Evolutionary conservation across 2,797 vertebrate species (phyloP).

Genomic region (Geotrypetes seraphini): DNA sequence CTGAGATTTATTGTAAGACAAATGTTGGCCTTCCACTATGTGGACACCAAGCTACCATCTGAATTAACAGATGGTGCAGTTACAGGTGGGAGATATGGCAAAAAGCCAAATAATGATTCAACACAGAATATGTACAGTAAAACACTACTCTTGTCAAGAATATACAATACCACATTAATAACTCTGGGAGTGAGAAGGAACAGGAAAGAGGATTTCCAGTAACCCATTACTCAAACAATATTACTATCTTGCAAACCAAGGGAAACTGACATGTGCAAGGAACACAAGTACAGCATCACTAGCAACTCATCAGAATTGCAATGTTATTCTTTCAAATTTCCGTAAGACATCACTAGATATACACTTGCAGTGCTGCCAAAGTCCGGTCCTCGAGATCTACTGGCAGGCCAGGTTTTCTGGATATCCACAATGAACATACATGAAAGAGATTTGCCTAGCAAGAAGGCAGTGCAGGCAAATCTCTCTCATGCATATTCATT

Average conservation of each 20-base stretch:
- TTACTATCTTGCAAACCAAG: background rate
- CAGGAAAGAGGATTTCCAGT: too few relatives aligned
- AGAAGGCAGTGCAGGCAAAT: too few relatives aligned
- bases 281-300: background rate
- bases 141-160: background rate
- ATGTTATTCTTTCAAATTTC: background rate
- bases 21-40: constrained; percentile 8
- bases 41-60: constrained; percentile 6
- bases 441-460: too few relatives aligned
- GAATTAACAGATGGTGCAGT: constrained; percentile 2
- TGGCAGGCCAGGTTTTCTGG: too few relatives aligned
- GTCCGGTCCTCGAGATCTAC: too few relatives aligned
- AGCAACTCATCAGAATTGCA: background rate
- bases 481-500: too few relatives aligned
- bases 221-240: background rate
- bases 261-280: background rate
- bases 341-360: too few relatives aligned
- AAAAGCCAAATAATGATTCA: constrained; percentile 10
- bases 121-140: constrained; percentile 4
- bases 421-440: too few relatives aligned
- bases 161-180: background rate
- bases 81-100: constrained; percentile 16
- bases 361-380: too few relatives aligned
- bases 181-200: constrained; percentile 3
- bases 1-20: constrained; percentile 4